phyloP scores from a whole-genome alignment of 2,888 invertebrate genomes.

The Napeogenes inachia region DNA sequence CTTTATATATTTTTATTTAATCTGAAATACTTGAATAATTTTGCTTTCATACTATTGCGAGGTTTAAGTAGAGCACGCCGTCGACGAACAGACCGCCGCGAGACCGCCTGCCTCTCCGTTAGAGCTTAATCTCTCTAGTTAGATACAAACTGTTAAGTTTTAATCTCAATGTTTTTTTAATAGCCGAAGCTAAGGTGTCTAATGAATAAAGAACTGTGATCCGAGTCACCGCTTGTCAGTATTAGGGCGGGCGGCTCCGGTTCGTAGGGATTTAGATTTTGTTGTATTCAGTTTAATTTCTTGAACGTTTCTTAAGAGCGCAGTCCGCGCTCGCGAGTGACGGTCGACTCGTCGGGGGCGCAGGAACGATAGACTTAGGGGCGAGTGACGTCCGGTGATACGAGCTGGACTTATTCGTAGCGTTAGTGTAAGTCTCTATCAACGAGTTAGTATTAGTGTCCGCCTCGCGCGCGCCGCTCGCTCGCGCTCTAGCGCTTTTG shows the following conservation, averaged over 20 bases:
- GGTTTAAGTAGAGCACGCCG: constrained; percentile 11
- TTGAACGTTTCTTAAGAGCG: neutral
- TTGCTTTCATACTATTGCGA: constrained; percentile 44
- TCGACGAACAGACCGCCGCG: constrained; percentile 20
- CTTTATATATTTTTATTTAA: constrained; percentile 42
- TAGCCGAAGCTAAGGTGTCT: too few species aligned
- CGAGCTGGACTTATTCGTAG: constrained; percentile 12
- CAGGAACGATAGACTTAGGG: constrained; percentile 15
- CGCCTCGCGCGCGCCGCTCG: constrained; percentile 21
- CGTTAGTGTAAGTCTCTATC: constrained; percentile 61
- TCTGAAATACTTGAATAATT: constrained; percentile 48
- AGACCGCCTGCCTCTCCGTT: constrained; percentile 16
- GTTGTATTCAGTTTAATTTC: constrained; percentile 7
- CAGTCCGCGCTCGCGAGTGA: neutral
- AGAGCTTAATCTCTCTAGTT: neutral
- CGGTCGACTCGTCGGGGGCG: constrained; percentile 4
- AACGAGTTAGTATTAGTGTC: constrained; percentile 70
- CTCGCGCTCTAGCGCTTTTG: constrained; percentile 14
- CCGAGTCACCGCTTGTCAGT: too few species aligned
- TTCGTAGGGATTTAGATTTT: neutral
- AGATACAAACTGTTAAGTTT: constrained; percentile 4
- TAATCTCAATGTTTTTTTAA: neutral
- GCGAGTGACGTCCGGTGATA: constrained; percentile 10
- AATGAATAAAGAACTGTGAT: too few species aligned
- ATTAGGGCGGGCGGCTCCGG: too few species aligned